Conservation (phyloP, 2,888 invertebrate species). For the Eilema caniola region DNA sequence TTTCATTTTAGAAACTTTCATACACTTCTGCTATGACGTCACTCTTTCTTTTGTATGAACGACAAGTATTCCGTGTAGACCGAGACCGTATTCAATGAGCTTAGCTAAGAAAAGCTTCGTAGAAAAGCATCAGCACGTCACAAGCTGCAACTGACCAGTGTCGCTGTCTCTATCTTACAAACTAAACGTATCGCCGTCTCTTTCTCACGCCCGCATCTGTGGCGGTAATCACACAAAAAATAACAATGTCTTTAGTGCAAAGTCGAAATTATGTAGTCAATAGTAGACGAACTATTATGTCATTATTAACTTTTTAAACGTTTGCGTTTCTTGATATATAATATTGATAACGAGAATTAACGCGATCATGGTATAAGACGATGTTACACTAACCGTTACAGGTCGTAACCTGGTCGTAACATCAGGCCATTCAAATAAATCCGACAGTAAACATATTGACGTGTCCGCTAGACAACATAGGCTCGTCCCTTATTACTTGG, state of each 20-base stretch:
- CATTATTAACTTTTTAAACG: too few relatives aligned
- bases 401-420: too few relatives aligned
- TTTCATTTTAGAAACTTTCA: too few relatives aligned
- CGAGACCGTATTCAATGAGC: background rate
- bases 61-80: background rate
- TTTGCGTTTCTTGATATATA: too few relatives aligned
- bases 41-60: background rate
- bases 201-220: background rate
- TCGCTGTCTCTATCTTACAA: slow-evolving; percentile 8
- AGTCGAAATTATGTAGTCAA: background rate
- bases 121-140: slow-evolving; percentile 1
- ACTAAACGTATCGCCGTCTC: background rate
- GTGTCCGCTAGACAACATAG: too few relatives aligned
- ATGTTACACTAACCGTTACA: too few relatives aligned
- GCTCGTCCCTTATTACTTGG: too few relatives aligned
- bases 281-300: background rate
- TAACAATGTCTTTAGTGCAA: background rate
- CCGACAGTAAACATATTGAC: too few relatives aligned
- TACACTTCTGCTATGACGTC: too few relatives aligned
- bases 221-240: background rate
- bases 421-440: too few relatives aligned
- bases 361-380: too few relatives aligned
- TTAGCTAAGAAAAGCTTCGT: slow-evolving; percentile 5
- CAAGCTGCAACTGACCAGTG: slow-evolving; percentile 4
- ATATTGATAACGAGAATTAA: too few relatives aligned